Evolutionary conservation across 2,113 vertebrate genomes (phyloP).

Genomic region (Planiliza haematocheilus): DNA sequence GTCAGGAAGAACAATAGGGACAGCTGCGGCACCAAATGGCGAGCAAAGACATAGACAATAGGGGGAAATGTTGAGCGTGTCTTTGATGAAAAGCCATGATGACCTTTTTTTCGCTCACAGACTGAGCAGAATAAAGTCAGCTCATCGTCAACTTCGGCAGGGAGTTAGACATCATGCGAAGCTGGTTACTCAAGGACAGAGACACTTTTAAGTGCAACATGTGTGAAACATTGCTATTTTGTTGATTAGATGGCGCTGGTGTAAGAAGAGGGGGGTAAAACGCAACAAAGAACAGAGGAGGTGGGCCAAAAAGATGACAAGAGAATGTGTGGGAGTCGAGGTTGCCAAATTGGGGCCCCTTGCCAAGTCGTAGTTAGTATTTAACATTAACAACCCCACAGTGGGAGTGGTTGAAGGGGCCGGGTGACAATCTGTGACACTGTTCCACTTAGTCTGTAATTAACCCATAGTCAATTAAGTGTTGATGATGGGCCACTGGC

Average conservation of each 20-base stretch:
- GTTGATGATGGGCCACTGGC: constrained; percentile 66
- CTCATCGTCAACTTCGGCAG: constrained; percentile 1
- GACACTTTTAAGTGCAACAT: constrained; percentile 22
- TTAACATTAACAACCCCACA: constrained; percentile 79
- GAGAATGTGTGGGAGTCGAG: constrained; percentile 68
- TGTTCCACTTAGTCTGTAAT: constrained; percentile 75
- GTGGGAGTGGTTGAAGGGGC: constrained; percentile 76
- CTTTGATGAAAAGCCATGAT: constrained; percentile 21
- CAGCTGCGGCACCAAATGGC: constrained; percentile 11
- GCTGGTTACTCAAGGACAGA: neutral
- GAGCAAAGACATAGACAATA: constrained; percentile 5
- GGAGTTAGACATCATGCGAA: constrained; percentile 2
- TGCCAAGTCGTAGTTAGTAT: constrained; percentile 70
- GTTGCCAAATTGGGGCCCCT: constrained; percentile 69
- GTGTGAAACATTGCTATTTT: constrained; percentile 35
- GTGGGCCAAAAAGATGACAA: constrained; percentile 61
- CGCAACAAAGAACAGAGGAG: constrained; percentile 58
- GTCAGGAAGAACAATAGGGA: constrained; percentile 38
- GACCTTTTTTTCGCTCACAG: constrained; percentile 15
- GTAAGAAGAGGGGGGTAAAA: constrained; percentile 48
- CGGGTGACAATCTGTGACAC: constrained; percentile 70
- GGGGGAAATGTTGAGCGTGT: neutral
- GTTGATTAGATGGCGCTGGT: constrained; percentile 49
- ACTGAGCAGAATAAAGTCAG: constrained; percentile 1
- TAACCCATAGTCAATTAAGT: constrained; percentile 80